These are phyloP conservation scores for Mechanitis messenoides DNA, from an alignment of 2,888 invertebrate species.

Conservation along the genomic window DNA sequence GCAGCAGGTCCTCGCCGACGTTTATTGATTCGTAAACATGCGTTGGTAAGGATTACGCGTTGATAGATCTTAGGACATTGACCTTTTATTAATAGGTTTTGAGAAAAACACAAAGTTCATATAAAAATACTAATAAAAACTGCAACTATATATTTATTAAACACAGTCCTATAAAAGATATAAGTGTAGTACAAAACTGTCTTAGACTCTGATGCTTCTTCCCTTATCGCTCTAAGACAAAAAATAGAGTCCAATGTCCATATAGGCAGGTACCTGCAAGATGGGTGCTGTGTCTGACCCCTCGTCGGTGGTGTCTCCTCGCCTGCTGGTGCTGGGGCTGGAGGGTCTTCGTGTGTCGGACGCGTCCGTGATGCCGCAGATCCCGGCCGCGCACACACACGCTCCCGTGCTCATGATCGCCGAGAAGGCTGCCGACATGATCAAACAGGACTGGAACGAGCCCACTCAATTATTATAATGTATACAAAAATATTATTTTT, in stretches of 20 bases:
- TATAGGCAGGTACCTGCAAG: constrained; percentile 81
- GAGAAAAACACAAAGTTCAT: too few relatives aligned
- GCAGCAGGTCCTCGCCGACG: too few relatives aligned
- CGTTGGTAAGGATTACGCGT: too few relatives aligned
- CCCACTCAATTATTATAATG: constrained; percentile 9
- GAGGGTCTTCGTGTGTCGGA: constrained; percentile 67
- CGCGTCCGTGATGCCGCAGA: constrained; percentile 73
- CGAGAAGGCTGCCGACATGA: constrained; percentile 72
- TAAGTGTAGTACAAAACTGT: too few relatives aligned
- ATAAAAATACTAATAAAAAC: too few relatives aligned
- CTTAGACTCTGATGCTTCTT: too few relatives aligned
- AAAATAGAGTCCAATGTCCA: constrained; percentile 9
- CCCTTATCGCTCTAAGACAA: too few relatives aligned
- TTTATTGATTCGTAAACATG: background rate
- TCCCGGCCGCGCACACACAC: constrained; percentile 74
- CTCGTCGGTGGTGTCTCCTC: constrained; percentile 79
- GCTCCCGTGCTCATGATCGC: constrained; percentile 75
- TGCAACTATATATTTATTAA: too few relatives aligned
- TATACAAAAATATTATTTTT: background rate
- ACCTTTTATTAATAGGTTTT: too few relatives aligned
- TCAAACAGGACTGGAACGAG: constrained; percentile 67
- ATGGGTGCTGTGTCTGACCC: constrained; percentile 81
- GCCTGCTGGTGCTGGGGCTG: constrained; percentile 64
- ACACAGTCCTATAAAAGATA: too few relatives aligned
- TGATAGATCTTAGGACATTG: too few relatives aligned